Evolutionary conservation across 1,140 invertebrate species (phyloP).

Genomic region (Megalonaias nervosa): DNA sequence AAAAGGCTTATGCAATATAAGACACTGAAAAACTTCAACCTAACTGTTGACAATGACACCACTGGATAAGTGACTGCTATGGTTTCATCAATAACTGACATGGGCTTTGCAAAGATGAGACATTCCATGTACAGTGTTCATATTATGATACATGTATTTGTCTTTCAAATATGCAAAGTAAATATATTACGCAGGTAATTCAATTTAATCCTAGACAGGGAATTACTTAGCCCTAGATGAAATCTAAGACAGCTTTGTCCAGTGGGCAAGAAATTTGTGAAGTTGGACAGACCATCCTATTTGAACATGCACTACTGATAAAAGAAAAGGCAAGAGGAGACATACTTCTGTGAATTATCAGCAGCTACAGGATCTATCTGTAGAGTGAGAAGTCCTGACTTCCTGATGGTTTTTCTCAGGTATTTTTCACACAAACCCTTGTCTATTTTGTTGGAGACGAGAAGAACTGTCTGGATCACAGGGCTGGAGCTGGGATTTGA

Average conservation of each 20-base stretch:
- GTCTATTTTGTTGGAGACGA: slow-evolving; percentile 44
- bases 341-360: slow-evolving; percentile 20
- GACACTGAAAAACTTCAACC: too few species aligned
- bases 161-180: too few species aligned
- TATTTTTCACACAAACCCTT: slow-evolving; percentile 37
- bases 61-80: too few species aligned
- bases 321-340: neutral
- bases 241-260: neutral
- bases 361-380: neutral
- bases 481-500: slow-evolving; percentile 44
- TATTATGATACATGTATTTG: too few species aligned
- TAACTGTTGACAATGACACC: too few species aligned
- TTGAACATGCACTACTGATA: neutral
- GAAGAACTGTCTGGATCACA: slow-evolving; percentile 59
- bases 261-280: neutral
- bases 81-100: too few species aligned
- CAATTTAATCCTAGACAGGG: neutral
- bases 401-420: slow-evolving; percentile 45
- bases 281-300: neutral
- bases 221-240: neutral
- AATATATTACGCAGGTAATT: too few species aligned
- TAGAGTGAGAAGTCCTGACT: slow-evolving; percentile 21
- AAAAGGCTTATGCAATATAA: too few species aligned
- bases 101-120: too few species aligned
- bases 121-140: too few species aligned